These are phyloP conservation scores for Tipula lateralis DNA, from an alignment of 2,888 invertebrate species.

Conservation along the genomic window DNA sequence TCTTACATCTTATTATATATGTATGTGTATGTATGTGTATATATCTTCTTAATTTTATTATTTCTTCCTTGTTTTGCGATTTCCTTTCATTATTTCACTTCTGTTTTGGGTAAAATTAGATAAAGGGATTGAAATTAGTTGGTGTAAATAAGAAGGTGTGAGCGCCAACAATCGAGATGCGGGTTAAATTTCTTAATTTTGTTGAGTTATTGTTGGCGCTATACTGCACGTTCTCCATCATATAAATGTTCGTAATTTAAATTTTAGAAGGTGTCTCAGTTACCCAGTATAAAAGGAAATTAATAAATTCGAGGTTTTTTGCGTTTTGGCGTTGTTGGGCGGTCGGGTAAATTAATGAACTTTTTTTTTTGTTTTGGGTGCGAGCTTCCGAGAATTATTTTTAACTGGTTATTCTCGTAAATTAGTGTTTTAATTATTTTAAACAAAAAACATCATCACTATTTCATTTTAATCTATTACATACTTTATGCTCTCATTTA, in stretches of 20 bases:
- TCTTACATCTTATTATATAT: neutral
- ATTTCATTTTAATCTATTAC: too few species aligned
- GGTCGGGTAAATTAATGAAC: neutral
- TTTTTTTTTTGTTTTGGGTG: neutral
- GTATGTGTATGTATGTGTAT: too few species aligned
- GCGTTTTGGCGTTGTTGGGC: neutral
- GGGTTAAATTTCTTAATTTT: neutral
- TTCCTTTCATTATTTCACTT: constrained; percentile 1
- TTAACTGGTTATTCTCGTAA: too few species aligned
- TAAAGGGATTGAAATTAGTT: neutral
- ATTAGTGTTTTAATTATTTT: too few species aligned
- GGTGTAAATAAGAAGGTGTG: neutral
- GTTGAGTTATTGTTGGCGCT: neutral
- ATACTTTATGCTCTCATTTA: too few species aligned
- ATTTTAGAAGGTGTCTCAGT: neutral
- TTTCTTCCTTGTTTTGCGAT: constrained; percentile 9
- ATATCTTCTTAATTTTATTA: constrained; percentile 13
- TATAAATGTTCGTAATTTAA: neutral
- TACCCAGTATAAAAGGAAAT: neutral
- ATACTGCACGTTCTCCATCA: neutral
- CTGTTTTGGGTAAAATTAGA: constrained; percentile 12
- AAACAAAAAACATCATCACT: too few species aligned
- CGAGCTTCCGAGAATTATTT: neutral
- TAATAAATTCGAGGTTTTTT: neutral
- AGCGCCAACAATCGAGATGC: neutral